Conservation (phyloP, 2,888 invertebrate genomes). For the Macrosiphum euphorbiae region DNA sequence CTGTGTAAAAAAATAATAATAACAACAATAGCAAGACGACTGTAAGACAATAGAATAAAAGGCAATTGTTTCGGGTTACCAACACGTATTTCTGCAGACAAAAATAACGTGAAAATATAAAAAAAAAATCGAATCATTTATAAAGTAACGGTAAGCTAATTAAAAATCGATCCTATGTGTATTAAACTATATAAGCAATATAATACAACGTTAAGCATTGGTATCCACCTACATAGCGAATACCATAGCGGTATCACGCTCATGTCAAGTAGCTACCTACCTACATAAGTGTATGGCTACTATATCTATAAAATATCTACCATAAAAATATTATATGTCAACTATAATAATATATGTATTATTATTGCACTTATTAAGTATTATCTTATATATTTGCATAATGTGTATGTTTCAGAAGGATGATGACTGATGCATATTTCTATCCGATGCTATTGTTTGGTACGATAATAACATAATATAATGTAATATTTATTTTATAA, state of each 20-base stretch:
- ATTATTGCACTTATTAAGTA: too few species aligned
- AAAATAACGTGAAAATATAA: background rate
- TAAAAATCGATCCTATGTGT: background rate
- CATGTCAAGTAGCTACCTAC: background rate
- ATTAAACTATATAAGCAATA: background rate
- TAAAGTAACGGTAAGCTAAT: slow-evolving; percentile 38
- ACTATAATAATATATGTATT: background rate
- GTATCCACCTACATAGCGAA: background rate
- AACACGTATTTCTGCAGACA: slow-evolving; percentile 2
- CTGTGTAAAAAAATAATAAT: background rate
- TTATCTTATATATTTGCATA: background rate
- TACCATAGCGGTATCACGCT: background rate
- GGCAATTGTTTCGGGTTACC: background rate
- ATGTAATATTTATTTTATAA: background rate
- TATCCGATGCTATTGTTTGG: background rate
- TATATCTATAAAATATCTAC: background rate
- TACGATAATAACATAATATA: background rate
- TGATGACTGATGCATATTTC: background rate
- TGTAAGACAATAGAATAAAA: slow-evolving; percentile 15
- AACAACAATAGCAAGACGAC: background rate
- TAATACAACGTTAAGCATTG: background rate
- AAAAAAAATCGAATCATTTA: slow-evolving; percentile 17
- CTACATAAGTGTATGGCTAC: background rate
- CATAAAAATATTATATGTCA: background rate
- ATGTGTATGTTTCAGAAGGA: background rate